A percentile compares a stretch with the other conserved stretches of the same genome.
These are phyloP conservation scores for Pegea sp. DNA, from an alignment of 23 tunicate genomes.

Conservation along the genomic window DNA sequence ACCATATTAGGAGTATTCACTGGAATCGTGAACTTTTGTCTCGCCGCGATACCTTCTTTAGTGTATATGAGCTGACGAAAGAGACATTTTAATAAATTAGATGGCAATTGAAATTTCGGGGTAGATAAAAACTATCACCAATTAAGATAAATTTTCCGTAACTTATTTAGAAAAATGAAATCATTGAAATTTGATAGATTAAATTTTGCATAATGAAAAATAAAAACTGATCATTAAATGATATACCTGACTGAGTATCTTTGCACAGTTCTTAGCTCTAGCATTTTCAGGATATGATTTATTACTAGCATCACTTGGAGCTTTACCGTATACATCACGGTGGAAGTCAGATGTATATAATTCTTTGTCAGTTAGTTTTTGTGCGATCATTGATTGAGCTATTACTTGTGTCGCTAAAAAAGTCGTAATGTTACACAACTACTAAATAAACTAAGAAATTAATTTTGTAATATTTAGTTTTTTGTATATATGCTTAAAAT, in stretches of 20 bases:
- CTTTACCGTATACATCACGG: slow-evolving; percentile 41
- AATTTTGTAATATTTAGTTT: too few species aligned
- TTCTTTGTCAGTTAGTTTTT: slow-evolving; percentile 20
- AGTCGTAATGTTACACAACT: too few species aligned
- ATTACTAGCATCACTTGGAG: slow-evolving; percentile 28
- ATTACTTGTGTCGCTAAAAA: slow-evolving; percentile 69
- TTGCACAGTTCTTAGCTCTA: slow-evolving; percentile 37
- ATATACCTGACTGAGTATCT: slow-evolving; percentile 58
- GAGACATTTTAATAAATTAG: neutral
- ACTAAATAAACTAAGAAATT: too few species aligned
- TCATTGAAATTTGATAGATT: too few species aligned
- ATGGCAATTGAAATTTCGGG: too few species aligned
- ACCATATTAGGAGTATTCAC: slow-evolving; percentile 68
- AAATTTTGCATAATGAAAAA: too few species aligned
- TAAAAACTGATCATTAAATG: too few species aligned
- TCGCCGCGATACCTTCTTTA: slow-evolving; percentile 33
- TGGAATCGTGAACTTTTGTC: slow-evolving; percentile 73
- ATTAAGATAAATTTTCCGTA: too few species aligned
- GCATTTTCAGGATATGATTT: slow-evolving; percentile 72
- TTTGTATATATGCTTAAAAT: too few species aligned
- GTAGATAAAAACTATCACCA: too few species aligned
- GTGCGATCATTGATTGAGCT: slow-evolving; percentile 48
- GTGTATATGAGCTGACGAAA: slow-evolving; percentile 21
- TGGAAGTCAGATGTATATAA: slow-evolving; percentile 34
- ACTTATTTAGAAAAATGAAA: too few species aligned